These are phyloP conservation scores for Protomyctophum bolini DNA, from an alignment of 2,113 vertebrate species.

Conservation along the genomic window DNA sequence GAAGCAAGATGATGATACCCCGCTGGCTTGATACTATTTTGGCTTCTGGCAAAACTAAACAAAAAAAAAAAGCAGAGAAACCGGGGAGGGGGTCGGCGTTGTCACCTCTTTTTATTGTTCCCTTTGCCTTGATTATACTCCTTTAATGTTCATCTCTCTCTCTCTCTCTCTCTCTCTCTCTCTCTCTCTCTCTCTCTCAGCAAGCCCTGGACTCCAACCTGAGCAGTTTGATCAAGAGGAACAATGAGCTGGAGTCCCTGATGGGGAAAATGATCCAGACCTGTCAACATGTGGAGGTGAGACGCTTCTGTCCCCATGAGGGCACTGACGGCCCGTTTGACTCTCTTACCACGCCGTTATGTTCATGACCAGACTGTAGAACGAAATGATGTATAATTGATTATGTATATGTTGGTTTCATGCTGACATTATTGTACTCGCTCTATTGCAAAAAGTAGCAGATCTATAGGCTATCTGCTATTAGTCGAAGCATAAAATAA, in stretches of 20 bases:
- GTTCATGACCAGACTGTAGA: no score
- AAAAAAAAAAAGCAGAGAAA: no score
- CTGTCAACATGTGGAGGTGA: slow-evolving; percentile 96
- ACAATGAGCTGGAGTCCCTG: slow-evolving; percentile 93
- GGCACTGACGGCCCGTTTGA: no score
- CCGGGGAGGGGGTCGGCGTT: neutral
- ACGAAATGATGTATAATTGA: no score
- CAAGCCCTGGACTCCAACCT: slow-evolving; percentile 95
- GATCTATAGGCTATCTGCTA: no score
- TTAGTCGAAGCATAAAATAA: no score
- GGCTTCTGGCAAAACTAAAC: neutral
- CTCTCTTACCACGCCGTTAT: no score
- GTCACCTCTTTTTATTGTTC: neutral
- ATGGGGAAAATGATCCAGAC: slow-evolving; percentile 96
- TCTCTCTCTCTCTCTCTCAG: slow-evolving; percentile 60
- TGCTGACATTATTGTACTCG: no score
- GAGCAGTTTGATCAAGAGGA: slow-evolving; percentile 92
- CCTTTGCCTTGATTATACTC: slow-evolving; percentile 1
- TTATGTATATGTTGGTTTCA: no score
- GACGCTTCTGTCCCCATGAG: slow-evolving; percentile 46
- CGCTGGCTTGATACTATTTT: slow-evolving; percentile 3
- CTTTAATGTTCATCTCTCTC: neutral
- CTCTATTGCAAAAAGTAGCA: no score
- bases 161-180: neutral
- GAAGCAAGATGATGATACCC: neutral